Percentiles rank a stretch among this genome's conserved stretches.
These are phyloP conservation scores for Actenoides hombroni DNA, from an alignment of 2,113 vertebrate genomes.

Conservation along the genomic window DNA sequence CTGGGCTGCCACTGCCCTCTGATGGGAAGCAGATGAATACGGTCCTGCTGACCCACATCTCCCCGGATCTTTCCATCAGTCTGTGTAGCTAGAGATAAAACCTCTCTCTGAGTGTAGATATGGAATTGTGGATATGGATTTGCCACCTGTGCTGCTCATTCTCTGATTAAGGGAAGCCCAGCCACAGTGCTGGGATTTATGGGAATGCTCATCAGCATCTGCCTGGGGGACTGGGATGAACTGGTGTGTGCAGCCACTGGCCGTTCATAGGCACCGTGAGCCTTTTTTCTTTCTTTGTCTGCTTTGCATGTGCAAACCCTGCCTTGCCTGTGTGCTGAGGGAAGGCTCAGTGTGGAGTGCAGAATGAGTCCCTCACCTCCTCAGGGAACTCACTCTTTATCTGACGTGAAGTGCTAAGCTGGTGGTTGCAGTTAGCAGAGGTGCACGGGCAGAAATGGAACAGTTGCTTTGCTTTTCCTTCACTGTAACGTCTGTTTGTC, in stretches of 20 bases:
- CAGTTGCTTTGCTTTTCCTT: not conserved
- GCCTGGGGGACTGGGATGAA: not conserved
- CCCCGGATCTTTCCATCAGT: not conserved
- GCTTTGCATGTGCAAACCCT: not conserved
- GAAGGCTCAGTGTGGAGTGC: not conserved
- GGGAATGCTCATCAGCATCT: not conserved
- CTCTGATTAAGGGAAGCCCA: not conserved
- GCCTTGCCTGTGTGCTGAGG: not conserved
- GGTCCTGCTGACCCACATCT: accelerated
- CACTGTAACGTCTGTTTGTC: not conserved
- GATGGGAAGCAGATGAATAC: accelerated
- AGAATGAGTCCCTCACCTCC: not conserved
- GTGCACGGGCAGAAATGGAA: not conserved
- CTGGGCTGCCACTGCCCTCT: not conserved
- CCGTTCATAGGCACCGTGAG: not conserved
- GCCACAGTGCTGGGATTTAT: not conserved
- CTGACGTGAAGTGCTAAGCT: not conserved
- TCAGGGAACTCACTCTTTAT: not conserved
- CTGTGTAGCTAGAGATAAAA: accelerated
- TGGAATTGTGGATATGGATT: not conserved
- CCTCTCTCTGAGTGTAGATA: accelerated
- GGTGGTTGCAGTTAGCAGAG: not conserved
- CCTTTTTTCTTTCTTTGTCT: not conserved
- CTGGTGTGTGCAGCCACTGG: not conserved
- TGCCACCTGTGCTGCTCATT: not conserved